Percentiles rank a stretch among this genome's conserved stretches.
Conservation (phyloP, 1,140 invertebrate genomes). For the Bombus impatiens region DNA sequence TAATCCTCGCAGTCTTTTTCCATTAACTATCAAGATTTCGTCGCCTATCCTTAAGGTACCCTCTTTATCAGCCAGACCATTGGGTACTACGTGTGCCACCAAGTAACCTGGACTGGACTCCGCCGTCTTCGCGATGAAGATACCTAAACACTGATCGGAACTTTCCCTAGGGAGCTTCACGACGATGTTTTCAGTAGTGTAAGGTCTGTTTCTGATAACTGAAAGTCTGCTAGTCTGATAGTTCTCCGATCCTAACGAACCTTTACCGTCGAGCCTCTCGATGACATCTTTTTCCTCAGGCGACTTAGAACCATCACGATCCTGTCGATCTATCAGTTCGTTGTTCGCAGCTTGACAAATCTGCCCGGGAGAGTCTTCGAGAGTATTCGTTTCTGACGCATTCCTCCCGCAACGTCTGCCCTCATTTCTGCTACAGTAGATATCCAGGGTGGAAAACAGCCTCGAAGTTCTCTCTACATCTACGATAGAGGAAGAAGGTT, state of each 20-base stretch:
- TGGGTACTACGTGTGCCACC: conserved; percentile 91
- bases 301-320: conserved; percentile 14
- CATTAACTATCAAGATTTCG: conserved; percentile 93
- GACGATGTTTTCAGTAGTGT: conserved; percentile 84
- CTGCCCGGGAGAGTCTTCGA: conserved; percentile 13
- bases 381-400: conserved; percentile 1
- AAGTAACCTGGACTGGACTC: conserved; percentile 89
- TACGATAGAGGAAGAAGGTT: conserved; percentile 51
- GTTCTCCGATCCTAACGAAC: neutral
- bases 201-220: conserved; percentile 79
- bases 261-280: conserved; percentile 67
- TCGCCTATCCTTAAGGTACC: conserved; percentile 90
- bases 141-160: conserved; percentile 89
- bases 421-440: conserved; percentile 46
- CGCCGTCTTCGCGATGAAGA: conserved; percentile 91
- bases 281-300: conserved; percentile 48
- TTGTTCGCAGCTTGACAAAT: conserved; percentile 34
- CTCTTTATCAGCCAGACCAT: conserved; percentile 90
- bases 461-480: conserved; percentile 64
- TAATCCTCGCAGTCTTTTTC: conserved; percentile 87
- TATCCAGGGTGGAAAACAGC: conserved; percentile 55
- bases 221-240: conserved; percentile 58
- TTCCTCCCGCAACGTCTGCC: conserved; percentile 21
- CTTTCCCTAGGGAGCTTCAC: conserved; percentile 87
- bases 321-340: conserved; percentile 26